Evolutionary conservation across 2,113 vertebrate genomes (phyloP), one percentile per base, ranked within the genome.

Genomic region (Nyctereutes procyonoides): DNA sequence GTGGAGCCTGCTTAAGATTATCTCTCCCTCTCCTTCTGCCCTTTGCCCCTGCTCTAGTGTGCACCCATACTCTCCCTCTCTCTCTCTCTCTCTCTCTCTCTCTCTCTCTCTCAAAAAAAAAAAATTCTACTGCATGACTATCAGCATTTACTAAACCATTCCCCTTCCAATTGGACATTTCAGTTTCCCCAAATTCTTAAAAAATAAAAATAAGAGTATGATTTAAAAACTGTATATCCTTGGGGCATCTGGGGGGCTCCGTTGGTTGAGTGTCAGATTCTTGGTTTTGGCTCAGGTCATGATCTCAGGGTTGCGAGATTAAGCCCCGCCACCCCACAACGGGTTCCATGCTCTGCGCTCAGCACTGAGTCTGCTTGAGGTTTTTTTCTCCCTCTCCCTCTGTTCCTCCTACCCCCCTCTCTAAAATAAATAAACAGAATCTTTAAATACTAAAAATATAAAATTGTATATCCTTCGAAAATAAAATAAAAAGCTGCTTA

Each of bases 401-500:
- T 67, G 30, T 30, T 67, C 15, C 65, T 67, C 65, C 65, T 30
- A 67, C 65, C 32, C 32, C 28, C 28, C 43, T 43, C 43, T 43
- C 28, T 32, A 69, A 69, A 69, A 69, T 35, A 69, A 69, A 69
- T 69, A 35, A 35, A 69, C 17, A 69, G 4, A 51, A 30, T 77
- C 3, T 77, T 48, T 51, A 30, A 51, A 48, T 4, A 51, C 2
- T 51, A 51, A 30, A 51, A 77, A 51, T 51, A 30, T 43, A 77
- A 48, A 77, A 30, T 77, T 30, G 14, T 30, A 51, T 17, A 77
- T 77, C 43, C 26, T 77, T 51, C 30, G 74, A 77, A 77, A 77
- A 48, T 76, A 76, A 76, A 76, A 43, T n/a, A n/a, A 67, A 96
- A 94, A 97, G 79, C 30, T 96, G 98, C 99, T 99, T 98, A 99